These are phyloP conservation scores for Ceratotherium simum DNA, from an alignment of 2,113 vertebrate species.

Conservation along the genomic window DNA sequence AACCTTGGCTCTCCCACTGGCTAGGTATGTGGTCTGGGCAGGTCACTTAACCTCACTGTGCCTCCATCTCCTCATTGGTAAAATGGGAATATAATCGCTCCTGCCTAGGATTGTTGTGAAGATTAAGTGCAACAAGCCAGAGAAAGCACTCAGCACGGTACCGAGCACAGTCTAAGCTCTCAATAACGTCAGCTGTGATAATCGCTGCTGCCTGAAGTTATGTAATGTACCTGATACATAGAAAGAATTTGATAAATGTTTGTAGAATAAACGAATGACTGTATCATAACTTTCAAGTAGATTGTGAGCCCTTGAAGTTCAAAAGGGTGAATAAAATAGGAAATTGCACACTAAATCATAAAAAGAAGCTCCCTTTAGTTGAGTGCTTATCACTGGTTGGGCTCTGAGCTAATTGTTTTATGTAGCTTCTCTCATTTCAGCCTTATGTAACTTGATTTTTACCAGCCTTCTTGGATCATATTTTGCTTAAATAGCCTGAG, in stretches of 20 bases:
- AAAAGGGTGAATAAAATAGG: conserved; percentile 49
- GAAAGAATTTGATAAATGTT: conserved; percentile 38
- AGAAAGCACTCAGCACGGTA: neutral
- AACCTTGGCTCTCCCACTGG: neutral
- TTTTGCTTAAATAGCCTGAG: neutral
- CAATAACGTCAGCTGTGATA: neutral
- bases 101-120: neutral
- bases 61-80: neutral
- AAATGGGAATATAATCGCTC: neutral
- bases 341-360: conserved; percentile 54
- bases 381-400: neutral
- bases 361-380: neutral
- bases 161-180: neutral
- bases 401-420: conserved; percentile 35
- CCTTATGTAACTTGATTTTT: conserved; percentile 39
- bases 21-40: neutral
- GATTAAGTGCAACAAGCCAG: neutral
- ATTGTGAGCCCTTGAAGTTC: conserved; percentile 53
- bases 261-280: conserved; percentile 28
- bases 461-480: neutral
- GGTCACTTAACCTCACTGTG: neutral
- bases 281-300: conserved; percentile 44
- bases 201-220: neutral
- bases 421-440: conserved; percentile 22
- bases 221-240: neutral